Conservation (phyloP, 2,113 vertebrate genomes). For the Colossoma macropomum region DNA sequence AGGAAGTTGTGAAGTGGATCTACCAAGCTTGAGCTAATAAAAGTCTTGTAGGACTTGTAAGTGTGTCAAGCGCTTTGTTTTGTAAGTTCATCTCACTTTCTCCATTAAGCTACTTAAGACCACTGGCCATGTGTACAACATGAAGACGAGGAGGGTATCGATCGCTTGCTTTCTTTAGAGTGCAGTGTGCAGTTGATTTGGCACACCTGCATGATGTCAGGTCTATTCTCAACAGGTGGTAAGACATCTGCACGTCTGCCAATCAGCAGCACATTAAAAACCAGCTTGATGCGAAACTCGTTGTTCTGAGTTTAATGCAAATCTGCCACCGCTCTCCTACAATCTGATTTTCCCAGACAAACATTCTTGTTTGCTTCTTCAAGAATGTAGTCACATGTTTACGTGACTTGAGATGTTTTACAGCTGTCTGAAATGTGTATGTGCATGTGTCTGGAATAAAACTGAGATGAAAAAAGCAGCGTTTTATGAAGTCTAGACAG, state of each 20-base stretch:
- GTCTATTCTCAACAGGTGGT: slow-evolving; percentile 58
- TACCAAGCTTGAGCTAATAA: not conserved
- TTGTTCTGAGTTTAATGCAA: slow-evolving; percentile 58
- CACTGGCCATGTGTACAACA: slow-evolving; percentile 22
- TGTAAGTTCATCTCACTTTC: not conserved
- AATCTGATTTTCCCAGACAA: slow-evolving; percentile 37
- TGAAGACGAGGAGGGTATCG: slow-evolving; percentile 46
- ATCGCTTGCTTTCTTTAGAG: slow-evolving; percentile 51
- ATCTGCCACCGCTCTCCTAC: slow-evolving; percentile 41
- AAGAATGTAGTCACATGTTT: slow-evolving; percentile 31
- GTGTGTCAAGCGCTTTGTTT: not conserved
- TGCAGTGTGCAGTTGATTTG: slow-evolving; percentile 58
- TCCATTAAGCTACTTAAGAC: slow-evolving; percentile 21
- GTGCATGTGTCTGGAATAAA: not conserved
- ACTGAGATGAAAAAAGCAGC: not conserved
- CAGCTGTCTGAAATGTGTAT: slow-evolving; percentile 28
- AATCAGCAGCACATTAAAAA: slow-evolving; percentile 53
- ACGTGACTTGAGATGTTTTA: slow-evolving; percentile 8
- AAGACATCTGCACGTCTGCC: slow-evolving; percentile 56
- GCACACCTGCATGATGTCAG: slow-evolving; percentile 61
- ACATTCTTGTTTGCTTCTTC: slow-evolving; percentile 49
- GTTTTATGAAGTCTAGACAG: slow-evolving; percentile 4
- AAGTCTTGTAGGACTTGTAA: not conserved
- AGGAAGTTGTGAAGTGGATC: not conserved
- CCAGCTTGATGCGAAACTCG: slow-evolving; percentile 57